Percentiles rank a stretch among this genome's conserved stretches.
Conservation (phyloP, 2,888 invertebrate species). For the Carpatolechia fugitivella region DNA sequence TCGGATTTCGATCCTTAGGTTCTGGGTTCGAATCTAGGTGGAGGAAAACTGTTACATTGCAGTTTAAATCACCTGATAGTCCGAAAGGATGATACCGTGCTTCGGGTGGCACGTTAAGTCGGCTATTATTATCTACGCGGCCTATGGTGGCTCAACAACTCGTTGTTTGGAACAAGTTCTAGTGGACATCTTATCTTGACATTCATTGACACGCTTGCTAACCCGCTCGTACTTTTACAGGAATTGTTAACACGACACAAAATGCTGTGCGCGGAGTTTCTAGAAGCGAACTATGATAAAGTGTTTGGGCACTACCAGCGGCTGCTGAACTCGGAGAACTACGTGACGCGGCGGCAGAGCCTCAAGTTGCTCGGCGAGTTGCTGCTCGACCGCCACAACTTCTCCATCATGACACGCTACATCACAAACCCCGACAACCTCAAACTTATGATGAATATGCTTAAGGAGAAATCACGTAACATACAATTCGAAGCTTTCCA, state of each 20-base stretch:
- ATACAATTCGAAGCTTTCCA: constrained; percentile 99
- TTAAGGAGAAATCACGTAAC: constrained; percentile 99
- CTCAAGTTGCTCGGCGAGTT: constrained; percentile 98
- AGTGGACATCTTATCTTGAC: too few relatives aligned
- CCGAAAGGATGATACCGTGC: too few relatives aligned
- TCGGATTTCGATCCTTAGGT: neutral
- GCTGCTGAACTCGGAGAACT: constrained; percentile 98
- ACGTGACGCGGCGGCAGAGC: constrained; percentile 99
- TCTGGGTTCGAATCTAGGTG: too few relatives aligned
- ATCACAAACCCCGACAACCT: constrained; percentile 99
- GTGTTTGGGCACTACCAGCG: constrained; percentile 98
- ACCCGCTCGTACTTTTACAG: constrained; percentile 66
- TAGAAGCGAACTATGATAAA: constrained; percentile 99
- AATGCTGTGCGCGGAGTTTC: constrained; percentile 97
- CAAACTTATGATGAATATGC: constrained; percentile 99
- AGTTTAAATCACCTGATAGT: too few relatives aligned
- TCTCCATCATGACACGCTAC: constrained; percentile 98
- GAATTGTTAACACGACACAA: constrained; percentile 96
- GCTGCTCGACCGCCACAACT: constrained; percentile 98
- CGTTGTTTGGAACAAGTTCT: too few relatives aligned
- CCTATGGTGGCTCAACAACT: too few relatives aligned
- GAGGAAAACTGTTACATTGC: too few relatives aligned
- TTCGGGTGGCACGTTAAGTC: too few relatives aligned
- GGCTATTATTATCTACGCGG: too few relatives aligned
- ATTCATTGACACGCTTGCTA: too few relatives aligned